A percentile compares a stretch with the other conserved stretches of the same genome.
These are phyloP conservation scores for Henicopernis longicauda DNA, from an alignment of 2,113 vertebrate species.

Conservation along the genomic window DNA sequence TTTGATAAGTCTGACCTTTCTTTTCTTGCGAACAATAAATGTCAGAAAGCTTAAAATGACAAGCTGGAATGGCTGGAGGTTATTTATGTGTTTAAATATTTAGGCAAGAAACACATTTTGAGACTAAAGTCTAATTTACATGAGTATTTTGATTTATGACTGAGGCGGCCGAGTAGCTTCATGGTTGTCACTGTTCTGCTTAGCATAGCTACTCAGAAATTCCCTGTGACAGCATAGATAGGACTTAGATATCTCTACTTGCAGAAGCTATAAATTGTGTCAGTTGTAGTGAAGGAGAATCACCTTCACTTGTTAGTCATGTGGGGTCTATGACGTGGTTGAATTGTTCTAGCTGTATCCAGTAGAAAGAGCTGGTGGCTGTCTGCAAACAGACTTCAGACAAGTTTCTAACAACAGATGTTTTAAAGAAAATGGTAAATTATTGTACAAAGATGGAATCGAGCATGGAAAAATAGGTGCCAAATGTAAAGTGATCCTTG, in stretches of 20 bases:
- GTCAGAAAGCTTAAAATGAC: slow-evolving; percentile 76
- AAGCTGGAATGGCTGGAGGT: slow-evolving; percentile 57
- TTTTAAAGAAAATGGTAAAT: background rate
- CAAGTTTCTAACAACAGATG: background rate
- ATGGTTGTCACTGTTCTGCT: background rate
- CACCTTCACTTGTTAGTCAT: background rate
- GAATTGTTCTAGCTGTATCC: background rate
- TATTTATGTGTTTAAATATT: slow-evolving; percentile 79
- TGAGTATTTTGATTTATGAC: slow-evolving; percentile 49
- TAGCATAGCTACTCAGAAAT: background rate
- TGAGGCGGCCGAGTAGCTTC: background rate
- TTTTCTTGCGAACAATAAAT: slow-evolving; percentile 77
- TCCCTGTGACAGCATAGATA: background rate
- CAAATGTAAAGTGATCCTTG: background rate
- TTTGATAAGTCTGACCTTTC: slow-evolving; percentile 77
- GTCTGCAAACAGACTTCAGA: background rate
- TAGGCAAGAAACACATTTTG: slow-evolving; percentile 69
- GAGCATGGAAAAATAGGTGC: background rate
- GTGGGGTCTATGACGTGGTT: background rate
- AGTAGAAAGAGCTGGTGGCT: background rate
- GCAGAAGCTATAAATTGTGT: background rate
- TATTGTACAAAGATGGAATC: background rate
- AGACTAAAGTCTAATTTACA: slow-evolving; percentile 58
- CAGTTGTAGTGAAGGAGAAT: background rate
- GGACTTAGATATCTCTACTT: background rate